These are phyloP conservation scores for Nothura maculosa DNA, from an alignment of 2,797 vertebrate genomes.

Conservation along the genomic window DNA sequence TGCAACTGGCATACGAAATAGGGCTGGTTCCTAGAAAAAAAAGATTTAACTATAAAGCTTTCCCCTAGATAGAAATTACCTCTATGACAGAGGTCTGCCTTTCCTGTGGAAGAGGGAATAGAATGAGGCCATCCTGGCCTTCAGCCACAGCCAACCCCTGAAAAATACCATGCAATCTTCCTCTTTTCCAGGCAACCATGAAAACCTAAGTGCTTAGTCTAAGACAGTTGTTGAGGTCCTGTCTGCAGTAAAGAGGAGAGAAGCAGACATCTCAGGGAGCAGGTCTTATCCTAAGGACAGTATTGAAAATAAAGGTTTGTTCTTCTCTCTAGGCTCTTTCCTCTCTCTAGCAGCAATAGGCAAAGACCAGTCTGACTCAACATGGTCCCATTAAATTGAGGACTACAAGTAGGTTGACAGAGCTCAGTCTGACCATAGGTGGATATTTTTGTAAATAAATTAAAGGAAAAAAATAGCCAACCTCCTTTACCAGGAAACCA, in stretches of 20 bases:
- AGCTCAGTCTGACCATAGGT: slow-evolving; percentile 38
- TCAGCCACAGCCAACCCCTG: not conserved
- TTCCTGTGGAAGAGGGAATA: not conserved
- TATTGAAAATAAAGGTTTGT: not conserved
- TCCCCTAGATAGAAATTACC: not conserved
- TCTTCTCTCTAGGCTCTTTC: not conserved
- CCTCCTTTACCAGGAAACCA: slow-evolving; percentile 40
- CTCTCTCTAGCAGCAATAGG: not conserved
- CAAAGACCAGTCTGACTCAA: not conserved
- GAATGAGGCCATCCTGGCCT: not conserved
- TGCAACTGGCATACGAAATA: not conserved
- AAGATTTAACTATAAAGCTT: not conserved
- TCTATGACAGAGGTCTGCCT: not conserved
- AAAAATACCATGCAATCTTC: not conserved
- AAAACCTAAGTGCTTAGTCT: not conserved
- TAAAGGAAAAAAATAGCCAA: not conserved
- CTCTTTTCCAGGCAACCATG: not conserved
- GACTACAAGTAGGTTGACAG: slow-evolving; percentile 11
- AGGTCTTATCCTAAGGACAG: not conserved
- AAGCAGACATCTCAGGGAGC: not conserved
- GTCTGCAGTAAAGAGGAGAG: not conserved
- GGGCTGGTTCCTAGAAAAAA: not conserved
- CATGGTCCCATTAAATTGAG: not conserved
- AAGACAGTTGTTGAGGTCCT: not conserved
- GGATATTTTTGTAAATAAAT: slow-evolving; percentile 11